Percentiles rank a stretch among this genome's conserved stretches.
Conservation (phyloP, 2,888 invertebrate species). For the Amphimallon solstitiale region DNA sequence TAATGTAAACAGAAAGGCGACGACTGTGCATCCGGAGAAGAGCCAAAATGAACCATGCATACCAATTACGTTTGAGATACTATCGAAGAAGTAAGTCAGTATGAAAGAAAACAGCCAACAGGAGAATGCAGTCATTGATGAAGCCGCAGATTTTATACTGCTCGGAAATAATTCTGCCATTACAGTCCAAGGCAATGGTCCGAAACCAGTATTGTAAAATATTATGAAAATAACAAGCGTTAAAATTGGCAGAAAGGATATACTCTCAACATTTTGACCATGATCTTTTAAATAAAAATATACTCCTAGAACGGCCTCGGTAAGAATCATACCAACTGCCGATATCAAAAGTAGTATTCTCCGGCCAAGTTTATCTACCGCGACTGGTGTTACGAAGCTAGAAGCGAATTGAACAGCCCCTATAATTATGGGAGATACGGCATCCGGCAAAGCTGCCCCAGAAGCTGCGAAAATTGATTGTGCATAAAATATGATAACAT, state of each 20-base stretch:
- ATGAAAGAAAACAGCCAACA: constrained; percentile 79
- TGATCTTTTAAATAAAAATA: constrained; percentile 73
- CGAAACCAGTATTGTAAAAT: constrained; percentile 75
- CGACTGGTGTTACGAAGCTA: constrained; percentile 75
- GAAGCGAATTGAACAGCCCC: constrained; percentile 77
- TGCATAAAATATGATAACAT: constrained; percentile 82
- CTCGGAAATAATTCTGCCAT: constrained; percentile 84
- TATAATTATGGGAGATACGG: constrained; percentile 77
- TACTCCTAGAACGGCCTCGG: constrained; percentile 67
- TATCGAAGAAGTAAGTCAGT: constrained; percentile 76
- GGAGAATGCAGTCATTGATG: constrained; percentile 76
- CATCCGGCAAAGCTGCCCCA: constrained; percentile 69
- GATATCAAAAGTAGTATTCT: constrained; percentile 76
- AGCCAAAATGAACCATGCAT: constrained; percentile 74
- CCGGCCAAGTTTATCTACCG: constrained; percentile 81
- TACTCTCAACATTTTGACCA: constrained; percentile 64
- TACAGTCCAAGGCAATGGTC: constrained; percentile 83
- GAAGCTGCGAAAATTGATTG: constrained; percentile 76
- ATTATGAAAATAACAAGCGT: constrained; percentile 77
- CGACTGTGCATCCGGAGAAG: constrained; percentile 69
- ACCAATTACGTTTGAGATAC: constrained; percentile 67
- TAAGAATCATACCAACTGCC: constrained; percentile 72
- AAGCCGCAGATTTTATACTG: constrained; percentile 78
- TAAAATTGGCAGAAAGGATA: constrained; percentile 76
- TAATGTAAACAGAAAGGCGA: constrained; percentile 73